Base-by-base conservation (phyloP, 2,888 invertebrate genomes). In the Tiphia femorata region DNA sequence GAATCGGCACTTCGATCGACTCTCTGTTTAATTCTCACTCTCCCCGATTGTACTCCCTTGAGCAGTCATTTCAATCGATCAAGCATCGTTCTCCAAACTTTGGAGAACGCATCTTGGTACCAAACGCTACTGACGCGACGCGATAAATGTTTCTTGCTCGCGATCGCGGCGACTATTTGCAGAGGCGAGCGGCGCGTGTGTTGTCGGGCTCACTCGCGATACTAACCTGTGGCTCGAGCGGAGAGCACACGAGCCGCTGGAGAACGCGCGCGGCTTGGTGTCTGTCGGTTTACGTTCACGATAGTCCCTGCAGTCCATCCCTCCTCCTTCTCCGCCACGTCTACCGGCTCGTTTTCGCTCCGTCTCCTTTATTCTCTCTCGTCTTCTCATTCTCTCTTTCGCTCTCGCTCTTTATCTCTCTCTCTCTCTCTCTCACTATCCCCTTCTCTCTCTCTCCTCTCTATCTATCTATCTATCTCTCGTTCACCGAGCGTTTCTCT, bases 231-330 rank as follows among this genome's bases (percentile, higher is more conserved):
- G 49, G 27, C 61, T 51, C 49, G 43, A 17, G 48, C 53, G 23
- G 16, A 38, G 19, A 48, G 29, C 12, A 19, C 53, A 59, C 49
- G 33, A 62, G 54, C 62, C 59, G 67, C 58, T 67, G 70, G 64
- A 70, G 69, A 70, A 70, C 59, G 67, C 58, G 35, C 61, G 54
- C 47, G 19, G 17, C 49, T 59, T 56, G 46, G 56, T 63, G 59
- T 61, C 54, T 53, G 68, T 68, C 62, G 21, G 41, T 14, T 41
- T 7, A n/a, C 12, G 33, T 23, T 30, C 7, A 23, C 35, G 10
- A 20, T 14, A 23, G 44, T 43, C 48, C 43, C 40, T 14, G 43
- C 50, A 23, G 37, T 44, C n/a, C 25, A 35, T 38, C 47, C 21
- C 53, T 33, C 37, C 41, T 46, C 43, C 17, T 14, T 2, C 21